Evolutionary conservation across 2,888 invertebrate genomes (phyloP), one percentile per base, ranked within the genome.

Genomic region (Hymenopus coronatus): DNA sequence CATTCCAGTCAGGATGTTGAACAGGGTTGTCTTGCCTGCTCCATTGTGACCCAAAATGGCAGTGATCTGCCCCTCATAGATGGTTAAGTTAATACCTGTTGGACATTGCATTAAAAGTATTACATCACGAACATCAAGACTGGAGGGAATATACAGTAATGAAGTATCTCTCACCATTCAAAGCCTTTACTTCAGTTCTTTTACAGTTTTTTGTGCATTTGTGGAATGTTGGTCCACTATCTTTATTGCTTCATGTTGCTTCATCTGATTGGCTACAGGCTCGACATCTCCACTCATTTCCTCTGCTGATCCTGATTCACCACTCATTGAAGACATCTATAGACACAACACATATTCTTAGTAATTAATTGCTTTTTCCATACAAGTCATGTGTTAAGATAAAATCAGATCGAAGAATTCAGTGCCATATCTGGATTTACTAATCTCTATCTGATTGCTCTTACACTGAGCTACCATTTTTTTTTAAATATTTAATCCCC

Each of bases 11-110:
- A 98, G 93, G 91, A 98, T 97, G 91, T 97, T 97, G 92, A 98
- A 96, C 14, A 97, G 94, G 0, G 97, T 97, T 0, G 97, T 97
- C 93, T 98, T 98, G 8, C 98, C 98, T 82, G 98, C 97, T 0
- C 97, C 97, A 92, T 98, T 98, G 91, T 97, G 97, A 0, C 97
- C 98, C 90, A 98, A 93, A 30, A 98, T 96, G 0, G 97, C 97
- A 0, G 97, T 98, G 90, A 98, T 97, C 93, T 98, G 97, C 0
- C 96, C 97, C 92, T 97, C 97, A 93, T 97, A 98, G 90, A 98
- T 97, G 89, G 97, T 97, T 89, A 97, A 93, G 92, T 96, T 96
- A 81, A 97, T 96, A 3, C 96, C 93, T 93, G 91, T 70, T 70
- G n/a, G 20, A 0, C 9, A 40, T n/a, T n/a, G n/a, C 4, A 14